These are phyloP conservation scores for Lasioglossum figueresi DNA, from an alignment of 2,888 invertebrate species.

Conservation along the genomic window DNA sequence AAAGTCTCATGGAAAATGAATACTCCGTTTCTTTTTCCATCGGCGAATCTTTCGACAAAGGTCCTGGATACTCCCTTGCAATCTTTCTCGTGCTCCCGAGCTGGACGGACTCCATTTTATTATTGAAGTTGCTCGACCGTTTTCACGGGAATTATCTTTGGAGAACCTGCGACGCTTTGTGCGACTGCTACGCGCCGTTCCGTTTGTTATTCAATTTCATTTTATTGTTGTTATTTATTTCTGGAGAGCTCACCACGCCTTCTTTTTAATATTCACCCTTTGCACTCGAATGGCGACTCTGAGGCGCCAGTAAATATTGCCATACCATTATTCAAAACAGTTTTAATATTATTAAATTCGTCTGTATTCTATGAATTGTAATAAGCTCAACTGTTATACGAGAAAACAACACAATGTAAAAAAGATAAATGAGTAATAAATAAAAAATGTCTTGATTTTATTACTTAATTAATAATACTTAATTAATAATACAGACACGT, in stretches of 20 bases:
- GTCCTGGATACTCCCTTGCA: background rate
- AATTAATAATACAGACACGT: background rate
- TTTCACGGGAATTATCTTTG: conserved; percentile 1
- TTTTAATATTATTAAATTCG: no score
- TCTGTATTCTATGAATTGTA: no score
- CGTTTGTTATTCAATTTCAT: background rate
- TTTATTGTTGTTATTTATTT: background rate
- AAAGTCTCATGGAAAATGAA: conserved; percentile 10
- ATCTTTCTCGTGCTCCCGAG: background rate
- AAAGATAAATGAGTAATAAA: no score
- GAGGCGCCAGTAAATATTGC: no score
- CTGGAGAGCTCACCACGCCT: background rate
- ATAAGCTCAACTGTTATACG: no score
- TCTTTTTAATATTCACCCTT: background rate
- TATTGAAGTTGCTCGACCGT: background rate
- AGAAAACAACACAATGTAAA: no score
- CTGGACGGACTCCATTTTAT: conserved; percentile 1
- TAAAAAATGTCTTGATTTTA: no score
- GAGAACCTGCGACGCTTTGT: background rate
- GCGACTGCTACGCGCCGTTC: background rate
- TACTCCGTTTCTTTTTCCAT: background rate
- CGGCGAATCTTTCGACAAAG: background rate
- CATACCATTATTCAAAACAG: no score
- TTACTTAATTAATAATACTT: background rate
- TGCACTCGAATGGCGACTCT: no score